Evolutionary conservation across 1,140 invertebrate species (phyloP).

Genomic region (Orius insidiosus): DNA sequence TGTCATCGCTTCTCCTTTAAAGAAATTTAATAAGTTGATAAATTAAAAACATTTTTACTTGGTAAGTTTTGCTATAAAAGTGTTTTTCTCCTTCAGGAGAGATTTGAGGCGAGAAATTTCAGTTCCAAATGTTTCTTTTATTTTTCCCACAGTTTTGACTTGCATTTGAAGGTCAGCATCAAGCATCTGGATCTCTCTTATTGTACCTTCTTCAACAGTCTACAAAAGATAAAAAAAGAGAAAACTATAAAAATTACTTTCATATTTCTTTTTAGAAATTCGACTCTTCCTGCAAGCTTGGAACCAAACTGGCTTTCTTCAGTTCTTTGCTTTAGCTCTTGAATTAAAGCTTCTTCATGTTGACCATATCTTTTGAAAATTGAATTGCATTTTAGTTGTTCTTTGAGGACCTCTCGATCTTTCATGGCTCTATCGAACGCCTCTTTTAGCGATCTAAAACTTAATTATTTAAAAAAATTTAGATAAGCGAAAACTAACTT

Average conservation of each 20-base stretch:
- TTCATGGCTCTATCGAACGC: constrained; percentile 28
- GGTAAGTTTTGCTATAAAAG: background rate
- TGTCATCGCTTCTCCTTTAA: no score
- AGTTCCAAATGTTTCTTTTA: constrained; percentile 3
- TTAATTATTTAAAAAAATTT: background rate
- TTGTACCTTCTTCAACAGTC: constrained; percentile 5
- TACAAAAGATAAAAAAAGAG: background rate
- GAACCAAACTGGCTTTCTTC: constrained; percentile 1
- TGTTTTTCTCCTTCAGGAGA: background rate
- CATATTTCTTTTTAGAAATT: constrained; percentile 1
- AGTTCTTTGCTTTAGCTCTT: background rate
- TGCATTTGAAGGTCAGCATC: constrained; percentile 3
- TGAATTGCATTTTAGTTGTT: constrained; percentile 32
- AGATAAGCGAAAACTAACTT: constrained; percentile 26
- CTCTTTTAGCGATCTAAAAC: constrained; percentile 24
- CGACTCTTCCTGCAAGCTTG: constrained; percentile 1
- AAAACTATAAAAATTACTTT: background rate
- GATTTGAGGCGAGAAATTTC: constrained; percentile 2
- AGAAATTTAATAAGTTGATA: no score
- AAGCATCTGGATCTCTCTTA: constrained; percentile 5
- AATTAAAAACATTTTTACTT: no score
- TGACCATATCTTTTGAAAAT: constrained; percentile 34
- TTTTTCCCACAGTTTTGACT: constrained; percentile 8
- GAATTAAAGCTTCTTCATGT: constrained; percentile 29
- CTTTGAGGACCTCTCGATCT: constrained; percentile 32